Conservation (phyloP, 2,113 vertebrate genomes). For the Callospermophilus lateralis region DNA sequence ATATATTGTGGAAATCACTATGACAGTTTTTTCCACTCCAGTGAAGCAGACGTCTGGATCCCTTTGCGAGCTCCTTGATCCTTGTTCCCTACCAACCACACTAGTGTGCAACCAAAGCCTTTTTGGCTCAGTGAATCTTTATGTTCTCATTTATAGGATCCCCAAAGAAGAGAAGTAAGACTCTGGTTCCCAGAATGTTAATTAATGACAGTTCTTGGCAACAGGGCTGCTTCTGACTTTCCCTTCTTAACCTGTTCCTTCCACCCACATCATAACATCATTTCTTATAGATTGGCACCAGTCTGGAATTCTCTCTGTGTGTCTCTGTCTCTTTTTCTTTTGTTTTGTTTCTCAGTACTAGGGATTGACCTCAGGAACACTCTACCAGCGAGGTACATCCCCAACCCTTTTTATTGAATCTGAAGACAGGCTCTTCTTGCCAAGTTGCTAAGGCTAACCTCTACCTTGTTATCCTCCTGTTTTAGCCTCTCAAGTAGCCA, state of each 20-base stretch:
- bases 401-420: neutral
- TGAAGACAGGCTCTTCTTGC: neutral
- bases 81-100: neutral
- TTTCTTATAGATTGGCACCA: conserved; percentile 15
- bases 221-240: neutral
- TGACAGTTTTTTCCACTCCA: conserved; percentile 50
- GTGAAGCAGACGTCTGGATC: conserved; percentile 43
- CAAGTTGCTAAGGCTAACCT: neutral
- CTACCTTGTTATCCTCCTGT: neutral
- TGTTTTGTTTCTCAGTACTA: neutral
- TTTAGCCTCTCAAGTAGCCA: neutral
- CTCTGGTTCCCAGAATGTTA: conserved; percentile 60
- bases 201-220: conserved; percentile 59
- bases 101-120: conserved; percentile 31
- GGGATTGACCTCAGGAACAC: neutral
- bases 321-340: neutral
- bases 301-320: neutral
- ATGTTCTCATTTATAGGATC: conserved; percentile 54
- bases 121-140: conserved; percentile 62
- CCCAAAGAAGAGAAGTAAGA: conserved; percentile 47
- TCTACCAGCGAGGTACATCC: neutral
- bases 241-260: conserved; percentile 19
- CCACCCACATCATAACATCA: neutral
- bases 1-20: conserved; percentile 43
- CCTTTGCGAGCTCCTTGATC: conserved; percentile 22